Evolutionary conservation across 2,113 vertebrate genomes (phyloP).

Genomic region (Eurystomus gularis): DNA sequence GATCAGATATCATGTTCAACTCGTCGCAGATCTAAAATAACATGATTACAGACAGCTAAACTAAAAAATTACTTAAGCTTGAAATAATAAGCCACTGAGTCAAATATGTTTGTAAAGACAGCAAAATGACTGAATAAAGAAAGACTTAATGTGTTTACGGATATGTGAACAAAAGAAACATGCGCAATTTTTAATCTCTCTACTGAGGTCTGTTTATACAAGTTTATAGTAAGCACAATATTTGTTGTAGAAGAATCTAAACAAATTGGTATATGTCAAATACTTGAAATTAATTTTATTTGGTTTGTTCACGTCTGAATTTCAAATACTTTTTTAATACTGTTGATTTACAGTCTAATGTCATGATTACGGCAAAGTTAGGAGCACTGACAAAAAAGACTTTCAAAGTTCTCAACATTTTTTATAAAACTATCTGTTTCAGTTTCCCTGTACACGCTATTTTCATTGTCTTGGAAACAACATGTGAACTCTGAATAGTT

Average conservation of each 20-base stretch:
- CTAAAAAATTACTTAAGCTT: neutral
- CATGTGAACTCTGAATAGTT: neutral
- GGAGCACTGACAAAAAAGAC: neutral
- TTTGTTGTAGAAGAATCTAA: neutral
- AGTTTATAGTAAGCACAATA: neutral
- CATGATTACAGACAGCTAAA: neutral
- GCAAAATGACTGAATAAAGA: neutral
- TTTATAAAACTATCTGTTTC: neutral
- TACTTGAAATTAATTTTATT: neutral
- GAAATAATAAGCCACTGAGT: neutral
- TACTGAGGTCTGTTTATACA: neutral
- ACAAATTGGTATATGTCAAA: neutral
- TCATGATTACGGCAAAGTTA: neutral
- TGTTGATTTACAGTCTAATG: rapidly evolving
- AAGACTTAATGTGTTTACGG: neutral
- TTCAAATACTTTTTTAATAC: neutral
- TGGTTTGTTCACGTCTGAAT: neutral
- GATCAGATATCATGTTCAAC: neutral
- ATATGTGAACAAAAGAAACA: neutral
- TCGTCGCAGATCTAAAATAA: neutral
- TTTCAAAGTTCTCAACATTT: neutral
- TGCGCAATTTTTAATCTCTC: neutral
- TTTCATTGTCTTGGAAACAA: neutral
- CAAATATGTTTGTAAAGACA: neutral
- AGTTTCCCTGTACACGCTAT: neutral